phyloP scores from a whole-genome alignment of 2,888 invertebrate species.

The Tubulanus polymorphus region DNA sequence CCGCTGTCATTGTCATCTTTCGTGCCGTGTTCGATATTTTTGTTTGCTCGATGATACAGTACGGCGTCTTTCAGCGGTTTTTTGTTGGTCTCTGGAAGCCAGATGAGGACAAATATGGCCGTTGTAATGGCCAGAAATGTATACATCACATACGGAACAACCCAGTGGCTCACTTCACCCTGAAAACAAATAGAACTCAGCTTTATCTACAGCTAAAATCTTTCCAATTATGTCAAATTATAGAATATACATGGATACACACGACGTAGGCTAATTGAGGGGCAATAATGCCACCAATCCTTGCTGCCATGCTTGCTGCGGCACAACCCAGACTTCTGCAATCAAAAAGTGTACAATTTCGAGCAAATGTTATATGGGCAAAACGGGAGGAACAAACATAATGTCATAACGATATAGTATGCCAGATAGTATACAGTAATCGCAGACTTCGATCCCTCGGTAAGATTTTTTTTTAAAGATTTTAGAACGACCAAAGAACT shows the following conservation, averaged over 20 bases:
- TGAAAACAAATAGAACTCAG: constrained; percentile 16
- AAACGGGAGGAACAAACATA: no score
- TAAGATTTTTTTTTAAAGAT: no score
- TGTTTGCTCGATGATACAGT: not conserved
- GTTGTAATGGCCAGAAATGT: constrained; percentile 33
- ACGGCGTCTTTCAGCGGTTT: constrained; percentile 21
- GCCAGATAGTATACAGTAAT: no score
- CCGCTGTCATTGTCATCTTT: not conserved
- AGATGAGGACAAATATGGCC: constrained; percentile 27
- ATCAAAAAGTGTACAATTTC: no score
- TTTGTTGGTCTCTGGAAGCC: constrained; percentile 40
- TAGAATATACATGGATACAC: no score
- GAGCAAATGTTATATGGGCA: no score
- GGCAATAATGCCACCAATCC: constrained; percentile 45
- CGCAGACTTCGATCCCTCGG: no score
- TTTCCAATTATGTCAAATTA: no score
- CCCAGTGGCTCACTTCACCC: constrained; percentile 21
- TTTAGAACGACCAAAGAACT: no score
- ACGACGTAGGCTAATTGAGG: constrained; percentile 44
- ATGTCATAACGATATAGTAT: no score
- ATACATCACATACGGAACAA: constrained; percentile 42
- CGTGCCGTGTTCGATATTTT: not conserved
- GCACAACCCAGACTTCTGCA: no score
- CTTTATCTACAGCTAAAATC: no score
- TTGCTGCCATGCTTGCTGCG: constrained; percentile 41